A percentile compares a stretch with the other conserved stretches of the same genome.
These are phyloP conservation scores for Pantherophis vulpinus DNA, from an alignment of 2,797 vertebrate species.

Conservation along the genomic window DNA sequence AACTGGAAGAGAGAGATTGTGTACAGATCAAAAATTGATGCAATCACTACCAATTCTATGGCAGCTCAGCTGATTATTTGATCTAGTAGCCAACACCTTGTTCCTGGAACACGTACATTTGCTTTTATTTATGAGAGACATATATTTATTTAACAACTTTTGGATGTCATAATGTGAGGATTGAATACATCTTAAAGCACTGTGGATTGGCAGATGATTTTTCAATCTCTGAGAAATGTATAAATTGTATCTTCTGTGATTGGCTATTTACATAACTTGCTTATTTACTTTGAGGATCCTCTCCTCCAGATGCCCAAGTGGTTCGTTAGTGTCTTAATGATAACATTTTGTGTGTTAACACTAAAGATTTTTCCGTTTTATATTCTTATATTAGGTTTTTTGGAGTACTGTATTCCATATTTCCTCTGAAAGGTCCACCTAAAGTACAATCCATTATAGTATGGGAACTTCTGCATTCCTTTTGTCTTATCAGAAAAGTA, in stretches of 20 bases:
- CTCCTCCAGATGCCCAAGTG: neutral
- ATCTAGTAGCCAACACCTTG: neutral
- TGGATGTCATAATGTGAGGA: neutral
- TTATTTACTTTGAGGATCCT: neutral
- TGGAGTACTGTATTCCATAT: neutral
- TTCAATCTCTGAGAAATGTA: neutral
- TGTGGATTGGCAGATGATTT: neutral
- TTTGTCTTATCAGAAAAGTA: neutral
- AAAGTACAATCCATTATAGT: neutral
- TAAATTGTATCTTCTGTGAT: neutral
- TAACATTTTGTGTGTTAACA: neutral
- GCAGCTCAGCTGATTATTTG: neutral
- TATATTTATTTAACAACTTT: neutral
- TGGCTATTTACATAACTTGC: neutral
- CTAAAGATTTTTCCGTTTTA: neutral
- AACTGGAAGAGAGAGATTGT: neutral
- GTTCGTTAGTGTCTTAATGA: neutral
- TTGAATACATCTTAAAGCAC: neutral
- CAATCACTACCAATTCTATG: neutral
- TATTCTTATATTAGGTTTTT: neutral
- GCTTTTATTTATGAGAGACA: neutral
- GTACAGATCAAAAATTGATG: neutral
- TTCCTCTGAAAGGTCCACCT: neutral
- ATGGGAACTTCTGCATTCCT: neutral
- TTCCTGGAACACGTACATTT: neutral